Evolutionary conservation across 37 sponge, comb jelly and placozoan genomes (phyloP), one percentile per base, ranked within the genome.

Genomic region (Aphrocallistes beatrix): DNA sequence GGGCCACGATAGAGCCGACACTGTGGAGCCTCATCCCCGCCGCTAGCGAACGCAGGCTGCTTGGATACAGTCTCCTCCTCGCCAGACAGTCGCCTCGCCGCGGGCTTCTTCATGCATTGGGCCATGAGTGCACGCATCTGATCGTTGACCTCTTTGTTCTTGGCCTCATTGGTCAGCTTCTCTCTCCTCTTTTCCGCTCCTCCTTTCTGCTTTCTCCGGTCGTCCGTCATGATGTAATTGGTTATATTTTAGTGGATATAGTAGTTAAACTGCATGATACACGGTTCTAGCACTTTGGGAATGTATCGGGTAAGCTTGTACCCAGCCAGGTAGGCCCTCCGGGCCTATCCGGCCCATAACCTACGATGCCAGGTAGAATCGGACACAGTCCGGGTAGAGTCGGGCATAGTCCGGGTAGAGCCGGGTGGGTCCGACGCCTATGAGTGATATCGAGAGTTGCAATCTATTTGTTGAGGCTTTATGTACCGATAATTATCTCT

Each of bases 1-100:
- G 75, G 10, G 75, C 75, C 75, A 60, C 75, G 34, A 30, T 60
- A 60, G 25, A 25, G 75, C 10, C 75, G 75, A 60, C n/a, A 60
- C 75, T 60, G 75, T 60, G 75, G 75, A 60, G 75, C 75, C 75
- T 60, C 75, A 60, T 60, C 13, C 75, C 75, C 75, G 75, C 75
- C 75, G 75, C 75, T 60, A 60, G 75, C 75, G 75, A 32, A 60
- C 1, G 75, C 75, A 60, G 75, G 34, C 34, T 60, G 75, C 75
- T 60, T 60, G 75, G 34, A 60, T 60, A 30, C 75, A 60, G 25
- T 19, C 25, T 60, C 75, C 25, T 32, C 75, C 45, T 6, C 45
- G 45, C 45, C 45, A 42, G 45, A 42, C 45, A 42, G 45, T 42
- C 45, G 45, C 45, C 34, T 3, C 34, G 75, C 75, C 75, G 75